phyloP scores from a whole-genome alignment of 2,888 invertebrate genomes.

The Thera obeliscata region DNA sequence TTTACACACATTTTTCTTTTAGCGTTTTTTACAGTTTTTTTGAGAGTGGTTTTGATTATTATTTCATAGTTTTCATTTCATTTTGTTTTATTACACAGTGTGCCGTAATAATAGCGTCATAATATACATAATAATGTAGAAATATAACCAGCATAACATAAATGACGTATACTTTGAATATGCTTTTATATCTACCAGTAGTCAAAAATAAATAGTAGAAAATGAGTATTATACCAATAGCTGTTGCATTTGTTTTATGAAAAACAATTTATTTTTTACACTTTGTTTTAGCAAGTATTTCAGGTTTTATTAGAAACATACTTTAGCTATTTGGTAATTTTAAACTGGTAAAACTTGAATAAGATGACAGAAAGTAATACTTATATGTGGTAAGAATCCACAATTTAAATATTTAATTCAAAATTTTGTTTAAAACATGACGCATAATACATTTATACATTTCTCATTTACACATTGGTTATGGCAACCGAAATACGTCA shows the following conservation, averaged over 20 bases:
- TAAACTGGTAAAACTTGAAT: constrained; percentile 25
- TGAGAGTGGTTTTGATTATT: constrained; percentile 67
- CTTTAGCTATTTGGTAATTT: constrained; percentile 38
- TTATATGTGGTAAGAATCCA: constrained; percentile 28
- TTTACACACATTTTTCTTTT: constrained; percentile 70
- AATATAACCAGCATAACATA: constrained; percentile 72
- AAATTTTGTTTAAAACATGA: constrained; percentile 47
- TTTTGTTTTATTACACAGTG: constrained; percentile 73
- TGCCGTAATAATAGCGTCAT: constrained; percentile 76
- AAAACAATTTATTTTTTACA: constrained; percentile 44
- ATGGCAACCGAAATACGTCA: constrained; percentile 39
- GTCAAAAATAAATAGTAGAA: constrained; percentile 69
- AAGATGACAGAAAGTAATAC: constrained; percentile 18
- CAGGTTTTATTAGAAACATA: constrained; percentile 38
- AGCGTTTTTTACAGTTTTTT: constrained; percentile 66
- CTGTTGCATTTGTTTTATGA: constrained; percentile 61
- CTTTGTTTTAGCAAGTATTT: constrained; percentile 42
- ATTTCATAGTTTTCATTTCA: constrained; percentile 67
- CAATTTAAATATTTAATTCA: constrained; percentile 39
- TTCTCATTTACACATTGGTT: constrained; percentile 56
- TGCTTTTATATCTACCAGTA: constrained; percentile 76
- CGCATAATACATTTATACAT: constrained; percentile 48
- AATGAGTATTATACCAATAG: constrained; percentile 63
- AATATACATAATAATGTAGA: constrained; percentile 71
- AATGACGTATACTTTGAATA: constrained; percentile 76